These are phyloP conservation scores for Scyliorhinus canicula DNA, from an alignment of 2,797 vertebrate species.

Conservation along the genomic window DNA sequence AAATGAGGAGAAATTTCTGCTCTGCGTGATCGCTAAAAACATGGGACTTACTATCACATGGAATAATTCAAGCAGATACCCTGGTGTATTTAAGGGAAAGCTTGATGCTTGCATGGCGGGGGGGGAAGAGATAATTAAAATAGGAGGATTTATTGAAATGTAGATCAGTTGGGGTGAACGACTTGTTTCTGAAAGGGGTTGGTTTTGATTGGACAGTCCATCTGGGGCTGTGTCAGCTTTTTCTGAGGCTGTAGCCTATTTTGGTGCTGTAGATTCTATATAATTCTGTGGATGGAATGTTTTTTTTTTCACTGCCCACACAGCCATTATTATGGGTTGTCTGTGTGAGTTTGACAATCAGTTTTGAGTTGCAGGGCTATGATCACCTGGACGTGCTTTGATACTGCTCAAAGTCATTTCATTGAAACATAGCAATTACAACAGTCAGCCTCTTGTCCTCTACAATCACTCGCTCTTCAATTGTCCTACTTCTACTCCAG, in stretches of 20 bases:
- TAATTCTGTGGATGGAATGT: not conserved
- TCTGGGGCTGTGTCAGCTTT: not conserved
- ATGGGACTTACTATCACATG: not conserved
- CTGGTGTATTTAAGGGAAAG: not conserved
- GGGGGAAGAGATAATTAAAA: not conserved
- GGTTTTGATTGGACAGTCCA: not conserved
- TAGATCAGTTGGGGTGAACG: not conserved
- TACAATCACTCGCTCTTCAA: not conserved
- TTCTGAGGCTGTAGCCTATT: not conserved
- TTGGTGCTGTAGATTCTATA: not conserved
- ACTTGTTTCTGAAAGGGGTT: not conserved
- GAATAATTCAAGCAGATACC: not conserved
- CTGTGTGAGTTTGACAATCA: not conserved
- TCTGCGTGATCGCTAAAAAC: not conserved
- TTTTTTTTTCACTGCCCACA: not conserved
- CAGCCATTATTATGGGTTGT: not conserved
- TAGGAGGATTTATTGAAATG: not conserved
- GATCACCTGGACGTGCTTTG: not conserved
- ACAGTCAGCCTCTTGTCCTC: not conserved
- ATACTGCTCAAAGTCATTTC: not conserved
- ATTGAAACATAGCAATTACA: not conserved
- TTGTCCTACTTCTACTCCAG: not conserved
- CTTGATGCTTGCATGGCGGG: too few species aligned
- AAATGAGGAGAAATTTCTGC: not conserved
- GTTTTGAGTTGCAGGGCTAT: not conserved